A percentile compares a stretch with the other conserved stretches of the same genome.
phyloP scores from a whole-genome alignment of 2,888 invertebrate species.

The Cosmia pyralina region DNA sequence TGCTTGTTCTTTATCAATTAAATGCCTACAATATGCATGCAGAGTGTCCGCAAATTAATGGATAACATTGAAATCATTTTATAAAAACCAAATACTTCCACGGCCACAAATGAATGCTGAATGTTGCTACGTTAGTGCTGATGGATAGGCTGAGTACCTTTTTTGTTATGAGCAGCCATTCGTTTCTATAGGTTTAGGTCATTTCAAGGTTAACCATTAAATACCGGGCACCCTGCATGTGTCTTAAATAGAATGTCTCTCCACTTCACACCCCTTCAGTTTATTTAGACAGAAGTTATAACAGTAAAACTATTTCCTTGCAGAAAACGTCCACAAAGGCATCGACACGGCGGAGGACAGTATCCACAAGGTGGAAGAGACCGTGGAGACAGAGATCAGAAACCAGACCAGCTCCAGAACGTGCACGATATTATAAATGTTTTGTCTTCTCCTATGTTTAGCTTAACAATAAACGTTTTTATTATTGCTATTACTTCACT shows the following conservation, averaged over 20 bases:
- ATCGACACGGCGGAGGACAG: conserved; percentile 83
- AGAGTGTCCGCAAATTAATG: background rate
- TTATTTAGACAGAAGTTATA: background rate
- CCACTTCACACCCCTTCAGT: background rate
- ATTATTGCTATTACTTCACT: conserved; percentile 71
- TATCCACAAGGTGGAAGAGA: conserved; percentile 85
- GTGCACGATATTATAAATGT: conserved; percentile 85
- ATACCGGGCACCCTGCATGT: too few relatives aligned
- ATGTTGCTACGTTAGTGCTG: too few relatives aligned
- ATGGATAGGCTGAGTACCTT: too few relatives aligned
- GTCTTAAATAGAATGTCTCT: background rate
- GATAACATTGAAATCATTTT: too few relatives aligned
- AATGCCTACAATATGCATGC: too few relatives aligned
- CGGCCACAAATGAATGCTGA: too few relatives aligned
- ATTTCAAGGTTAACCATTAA: background rate
- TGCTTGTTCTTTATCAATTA: background rate
- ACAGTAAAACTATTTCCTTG: conserved; percentile 51
- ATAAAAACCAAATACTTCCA: too few relatives aligned
- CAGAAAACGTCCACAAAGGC: conserved; percentile 86
- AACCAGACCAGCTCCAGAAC: conserved; percentile 88
- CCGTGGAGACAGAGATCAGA: conserved; percentile 84
- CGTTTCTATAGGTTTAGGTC: background rate
- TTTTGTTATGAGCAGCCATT: too few relatives aligned
- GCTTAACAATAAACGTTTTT: conserved; percentile 77
- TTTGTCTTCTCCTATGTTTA: conserved; percentile 77